Conservation (phyloP, 2,888 invertebrate species). For the Chromoteleia sp. region DNA sequence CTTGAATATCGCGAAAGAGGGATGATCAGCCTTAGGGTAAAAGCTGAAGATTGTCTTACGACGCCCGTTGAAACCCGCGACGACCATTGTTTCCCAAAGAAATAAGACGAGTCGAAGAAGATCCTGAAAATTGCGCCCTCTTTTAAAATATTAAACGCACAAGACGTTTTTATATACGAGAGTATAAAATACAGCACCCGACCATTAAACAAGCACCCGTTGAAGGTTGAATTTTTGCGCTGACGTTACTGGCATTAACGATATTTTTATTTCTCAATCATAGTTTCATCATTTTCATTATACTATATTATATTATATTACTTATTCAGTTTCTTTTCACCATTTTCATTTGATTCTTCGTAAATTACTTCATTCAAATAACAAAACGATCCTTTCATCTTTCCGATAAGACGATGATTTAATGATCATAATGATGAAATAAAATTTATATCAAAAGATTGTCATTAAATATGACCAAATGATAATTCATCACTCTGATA, state of each 20-base stretch:
- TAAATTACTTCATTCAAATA: too few species aligned
- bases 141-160: constrained; percentile 36
- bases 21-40: constrained; percentile 39
- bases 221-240: background rate
- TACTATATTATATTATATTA: too few species aligned
- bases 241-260: background rate
- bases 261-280: background rate
- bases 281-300: too few species aligned
- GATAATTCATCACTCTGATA: too few species aligned
- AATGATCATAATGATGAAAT: too few species aligned
- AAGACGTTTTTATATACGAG: background rate
- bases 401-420: too few species aligned
- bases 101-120: constrained; percentile 30
- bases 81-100: constrained; percentile 25
- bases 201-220: background rate
- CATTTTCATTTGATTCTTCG: too few species aligned
- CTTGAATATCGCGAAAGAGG: constrained; percentile 22
- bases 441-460: too few species aligned
- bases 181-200: background rate
- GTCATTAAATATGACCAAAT: too few species aligned
- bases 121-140: constrained; percentile 4
- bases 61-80: constrained; percentile 13
- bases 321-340: too few species aligned
- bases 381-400: too few species aligned
- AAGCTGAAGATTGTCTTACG: constrained; percentile 50